Conservation (phyloP, 2,113 vertebrate genomes). For the Turnix velox region DNA sequence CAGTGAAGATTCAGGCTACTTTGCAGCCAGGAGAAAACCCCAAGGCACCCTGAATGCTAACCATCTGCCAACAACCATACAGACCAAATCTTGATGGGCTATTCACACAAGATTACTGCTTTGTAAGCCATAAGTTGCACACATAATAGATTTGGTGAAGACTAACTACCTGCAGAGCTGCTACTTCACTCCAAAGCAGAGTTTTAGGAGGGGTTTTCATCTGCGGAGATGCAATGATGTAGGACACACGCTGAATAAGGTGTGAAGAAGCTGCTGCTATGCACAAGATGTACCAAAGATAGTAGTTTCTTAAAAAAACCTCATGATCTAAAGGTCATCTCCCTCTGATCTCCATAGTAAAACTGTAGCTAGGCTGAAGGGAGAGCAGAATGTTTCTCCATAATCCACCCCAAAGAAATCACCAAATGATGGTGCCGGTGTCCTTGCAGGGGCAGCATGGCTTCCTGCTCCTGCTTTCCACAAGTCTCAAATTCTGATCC, state of each 20-base stretch:
- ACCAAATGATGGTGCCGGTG: no score
- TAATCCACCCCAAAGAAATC: neutral
- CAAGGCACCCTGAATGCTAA: neutral
- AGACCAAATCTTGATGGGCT: neutral
- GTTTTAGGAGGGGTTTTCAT: neutral
- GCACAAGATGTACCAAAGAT: neutral
- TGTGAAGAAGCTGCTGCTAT: neutral
- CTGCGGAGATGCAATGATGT: neutral
- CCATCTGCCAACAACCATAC: fast-evolving
- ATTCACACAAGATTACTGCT: neutral
- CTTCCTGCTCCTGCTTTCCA: neutral
- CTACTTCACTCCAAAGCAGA: neutral
- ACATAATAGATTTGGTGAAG: neutral
- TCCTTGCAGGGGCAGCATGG: neutral
- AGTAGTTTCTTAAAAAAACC: neutral
- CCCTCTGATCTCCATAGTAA: neutral
- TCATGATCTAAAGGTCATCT: neutral
- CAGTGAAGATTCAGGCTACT: neutral
- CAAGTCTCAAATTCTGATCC: neutral
- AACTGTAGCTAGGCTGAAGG: neutral
- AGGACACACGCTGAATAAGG: neutral
- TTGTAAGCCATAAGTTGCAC: neutral
- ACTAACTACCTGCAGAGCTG: neutral
- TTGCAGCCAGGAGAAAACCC: neutral
- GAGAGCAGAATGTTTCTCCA: neutral